phyloP scores from a whole-genome alignment of 1,140 invertebrate species.

The Drosophila mauritiana region DNA sequence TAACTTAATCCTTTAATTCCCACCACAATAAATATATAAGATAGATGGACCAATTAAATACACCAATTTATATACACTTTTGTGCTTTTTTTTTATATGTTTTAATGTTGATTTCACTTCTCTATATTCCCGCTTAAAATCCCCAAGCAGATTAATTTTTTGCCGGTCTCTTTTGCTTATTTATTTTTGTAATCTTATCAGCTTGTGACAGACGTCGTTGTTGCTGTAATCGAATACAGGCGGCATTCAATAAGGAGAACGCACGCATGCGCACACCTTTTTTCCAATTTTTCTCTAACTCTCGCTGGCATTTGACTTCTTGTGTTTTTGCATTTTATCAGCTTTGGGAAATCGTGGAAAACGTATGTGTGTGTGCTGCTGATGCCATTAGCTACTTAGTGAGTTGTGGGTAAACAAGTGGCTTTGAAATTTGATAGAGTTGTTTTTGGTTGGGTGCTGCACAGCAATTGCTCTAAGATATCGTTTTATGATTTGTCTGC shows the following conservation, averaged over 20 bases:
- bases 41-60: no score
- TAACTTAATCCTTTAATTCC: background rate
- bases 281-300: background rate
- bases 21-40: background rate
- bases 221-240: conserved; percentile 71
- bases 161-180: conserved; percentile 15
- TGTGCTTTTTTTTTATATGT: background rate
- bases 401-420: conserved; percentile 60
- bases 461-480: conserved; percentile 15
- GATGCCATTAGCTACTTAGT: conserved; percentile 64
- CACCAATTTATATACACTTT: no score
- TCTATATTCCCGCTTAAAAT: background rate
- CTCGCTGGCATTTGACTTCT: conserved; percentile 13
- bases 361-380: conserved; percentile 8
- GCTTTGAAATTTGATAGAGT: conserved; percentile 78
- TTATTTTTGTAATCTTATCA: conserved; percentile 49
- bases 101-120: background rate
- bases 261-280: conserved; percentile 25
- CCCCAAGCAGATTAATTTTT: background rate
- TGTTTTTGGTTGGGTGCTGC: conserved; percentile 38
- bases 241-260: conserved; percentile 31
- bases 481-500: conserved; percentile 4
- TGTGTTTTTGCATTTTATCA: conserved; percentile 60
- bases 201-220: conserved; percentile 49
- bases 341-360: conserved; percentile 40